Evolutionary conservation across 2,113 vertebrate species (phyloP).

Genomic region (Phyllostomus discolor): DNA sequence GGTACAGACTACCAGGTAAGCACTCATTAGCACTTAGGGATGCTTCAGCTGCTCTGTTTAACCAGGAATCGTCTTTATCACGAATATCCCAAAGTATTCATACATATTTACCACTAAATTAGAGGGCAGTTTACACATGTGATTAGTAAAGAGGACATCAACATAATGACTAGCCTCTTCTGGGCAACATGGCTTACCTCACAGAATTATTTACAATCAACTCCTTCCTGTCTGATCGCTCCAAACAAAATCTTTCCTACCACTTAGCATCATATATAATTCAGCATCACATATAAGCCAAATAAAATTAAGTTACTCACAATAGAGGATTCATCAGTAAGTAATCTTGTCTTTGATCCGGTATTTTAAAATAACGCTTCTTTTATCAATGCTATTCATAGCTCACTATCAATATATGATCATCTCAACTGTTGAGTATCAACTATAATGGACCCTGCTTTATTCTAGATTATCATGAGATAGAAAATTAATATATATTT

Average conservation of each 20-base stretch:
- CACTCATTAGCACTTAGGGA: constrained; percentile 67
- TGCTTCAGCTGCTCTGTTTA: constrained; percentile 18
- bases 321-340: constrained; percentile 7
- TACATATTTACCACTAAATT: neutral
- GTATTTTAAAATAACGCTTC: constrained; percentile 39
- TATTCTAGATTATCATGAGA: constrained; percentile 21
- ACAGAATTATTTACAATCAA: neutral
- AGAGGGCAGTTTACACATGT: neutral
- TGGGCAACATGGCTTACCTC: neutral
- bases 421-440: neutral
- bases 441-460: neutral
- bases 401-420: constrained; percentile 34
- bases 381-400: constrained; percentile 25
- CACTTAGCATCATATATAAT: constrained; percentile 13
- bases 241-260: constrained; percentile 11
- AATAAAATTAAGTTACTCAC: constrained; percentile 43
- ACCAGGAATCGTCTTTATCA: neutral
- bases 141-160: neutral
- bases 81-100: neutral
- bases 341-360: constrained; percentile 33
- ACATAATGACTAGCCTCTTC: neutral
- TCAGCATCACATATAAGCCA: neutral
- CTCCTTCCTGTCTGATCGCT: neutral
- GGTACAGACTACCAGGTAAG: constrained; percentile 65
- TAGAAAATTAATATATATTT: constrained; percentile 7